Percentiles rank a stretch among this genome's conserved stretches.
phyloP scores from a whole-genome alignment of 1,140 invertebrate species.

The Zaprionus taronus region DNA sequence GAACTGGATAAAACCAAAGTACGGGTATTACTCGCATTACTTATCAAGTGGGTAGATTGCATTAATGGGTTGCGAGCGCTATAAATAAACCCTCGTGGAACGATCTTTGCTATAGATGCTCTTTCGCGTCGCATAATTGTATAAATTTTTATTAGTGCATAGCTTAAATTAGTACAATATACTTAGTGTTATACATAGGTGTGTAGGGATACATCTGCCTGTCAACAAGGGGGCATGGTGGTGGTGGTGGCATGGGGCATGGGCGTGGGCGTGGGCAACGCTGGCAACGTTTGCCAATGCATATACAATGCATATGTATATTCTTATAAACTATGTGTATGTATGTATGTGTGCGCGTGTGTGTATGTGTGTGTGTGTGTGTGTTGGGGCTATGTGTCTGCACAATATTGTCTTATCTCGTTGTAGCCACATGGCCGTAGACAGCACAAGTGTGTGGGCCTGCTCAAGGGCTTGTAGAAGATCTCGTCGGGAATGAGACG shows the following conservation, averaged over 20 bases:
- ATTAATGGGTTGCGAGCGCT: slow-evolving; percentile 28
- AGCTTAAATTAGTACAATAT: slow-evolving; percentile 74
- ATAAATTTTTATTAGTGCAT: slow-evolving; percentile 73
- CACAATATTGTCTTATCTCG: slow-evolving; percentile 67
- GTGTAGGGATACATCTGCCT: slow-evolving; percentile 23
- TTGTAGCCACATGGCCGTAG: slow-evolving; percentile 48
- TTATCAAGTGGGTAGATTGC: slow-evolving; percentile 38
- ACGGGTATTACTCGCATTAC: not conserved
- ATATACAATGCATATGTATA: not conserved
- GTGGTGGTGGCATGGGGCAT: not conserved
- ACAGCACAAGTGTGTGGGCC: slow-evolving; percentile 65
- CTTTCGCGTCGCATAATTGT: slow-evolving; percentile 43
- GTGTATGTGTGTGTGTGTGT: not conserved
- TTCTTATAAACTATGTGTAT: not conserved
- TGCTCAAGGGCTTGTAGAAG: slow-evolving; percentile 53
- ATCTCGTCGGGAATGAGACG: slow-evolving; percentile 49
- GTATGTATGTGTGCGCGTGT: not conserved
- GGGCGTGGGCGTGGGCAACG: not conserved
- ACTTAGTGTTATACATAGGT: slow-evolving; percentile 48
- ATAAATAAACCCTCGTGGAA: slow-evolving; percentile 24
- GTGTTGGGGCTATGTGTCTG: slow-evolving; percentile 28
- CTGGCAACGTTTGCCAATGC: not conserved
- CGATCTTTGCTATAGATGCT: not conserved
- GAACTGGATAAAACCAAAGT: slow-evolving; percentile 34
- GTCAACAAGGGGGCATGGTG: not conserved